phyloP scores from a whole-genome alignment of 2,113 vertebrate species.

The Dendropsophus ebraccatus region DNA sequence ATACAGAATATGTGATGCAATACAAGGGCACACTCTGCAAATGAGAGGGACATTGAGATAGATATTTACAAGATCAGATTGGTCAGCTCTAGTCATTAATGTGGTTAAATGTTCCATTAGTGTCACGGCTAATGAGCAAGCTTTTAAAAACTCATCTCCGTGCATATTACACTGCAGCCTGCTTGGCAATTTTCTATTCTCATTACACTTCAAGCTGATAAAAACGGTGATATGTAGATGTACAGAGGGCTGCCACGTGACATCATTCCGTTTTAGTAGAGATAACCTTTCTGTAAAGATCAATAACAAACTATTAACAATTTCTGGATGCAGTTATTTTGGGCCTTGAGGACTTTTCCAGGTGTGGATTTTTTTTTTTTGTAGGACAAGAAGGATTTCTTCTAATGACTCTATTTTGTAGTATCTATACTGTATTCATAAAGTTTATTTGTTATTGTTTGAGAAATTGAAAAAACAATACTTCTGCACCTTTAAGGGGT shows the following conservation, averaged over 20 bases:
- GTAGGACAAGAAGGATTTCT: too few relatives aligned
- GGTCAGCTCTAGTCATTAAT: not conserved
- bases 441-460: too few relatives aligned
- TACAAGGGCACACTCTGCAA: not conserved
- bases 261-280: not conserved
- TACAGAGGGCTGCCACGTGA: not conserved
- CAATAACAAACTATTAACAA: not conserved
- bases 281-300: not conserved
- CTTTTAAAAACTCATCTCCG: constrained; percentile 26
- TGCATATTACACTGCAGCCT: not conserved
- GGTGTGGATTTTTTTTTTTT: too few relatives aligned
- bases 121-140: constrained; percentile 10
- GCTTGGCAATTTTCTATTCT: constrained; percentile 16
- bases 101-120: constrained; percentile 19
- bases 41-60: not conserved
- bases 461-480: too few relatives aligned
- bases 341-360: too few relatives aligned
- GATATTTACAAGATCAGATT: not conserved
- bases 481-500: too few relatives aligned
- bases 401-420: too few relatives aligned
- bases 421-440: too few relatives aligned
- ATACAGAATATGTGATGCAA: not conserved
- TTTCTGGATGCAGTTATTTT: too few relatives aligned
- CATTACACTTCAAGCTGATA: constrained; percentile 15
- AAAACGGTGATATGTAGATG: not conserved